Evolutionary conservation across 2,888 invertebrate species (phyloP).

Genomic region (Dioctria rufipes): DNA sequence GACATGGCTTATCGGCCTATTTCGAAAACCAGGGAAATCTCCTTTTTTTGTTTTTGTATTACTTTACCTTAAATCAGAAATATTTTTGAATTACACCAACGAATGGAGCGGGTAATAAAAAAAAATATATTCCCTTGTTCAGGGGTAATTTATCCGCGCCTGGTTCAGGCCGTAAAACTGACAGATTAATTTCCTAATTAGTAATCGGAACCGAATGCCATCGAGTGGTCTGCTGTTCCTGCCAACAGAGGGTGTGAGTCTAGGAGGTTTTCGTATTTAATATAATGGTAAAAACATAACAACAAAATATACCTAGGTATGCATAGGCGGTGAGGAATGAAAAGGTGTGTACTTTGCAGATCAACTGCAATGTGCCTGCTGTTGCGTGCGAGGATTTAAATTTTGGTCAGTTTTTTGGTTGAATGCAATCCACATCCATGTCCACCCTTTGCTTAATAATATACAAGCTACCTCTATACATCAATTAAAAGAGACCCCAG

Average conservation of each 20-base stretch:
- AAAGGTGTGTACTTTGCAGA: slow-evolving; percentile 46
- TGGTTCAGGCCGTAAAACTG: slow-evolving; percentile 59
- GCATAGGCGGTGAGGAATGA: neutral
- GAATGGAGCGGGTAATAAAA: slow-evolving; percentile 49
- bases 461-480: slow-evolving; percentile 38
- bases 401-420: slow-evolving; percentile 54
- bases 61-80: slow-evolving; percentile 49
- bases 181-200: slow-evolving; percentile 63
- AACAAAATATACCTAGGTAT: neutral
- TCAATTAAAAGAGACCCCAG: slow-evolving; percentile 36
- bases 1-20: neutral
- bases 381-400: slow-evolving; percentile 52
- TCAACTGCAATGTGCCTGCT: slow-evolving; percentile 50
- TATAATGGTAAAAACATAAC: slow-evolving; percentile 51
- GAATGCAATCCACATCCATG: slow-evolving; percentile 50
- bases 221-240: slow-evolving; percentile 1
- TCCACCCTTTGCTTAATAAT: slow-evolving; percentile 32
- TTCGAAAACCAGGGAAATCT: slow-evolving; percentile 33
- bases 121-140: slow-evolving; percentile 54
- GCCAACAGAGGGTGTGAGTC: neutral
- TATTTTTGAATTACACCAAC: slow-evolving; percentile 48
- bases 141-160: slow-evolving; percentile 56
- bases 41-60: slow-evolving; percentile 14
- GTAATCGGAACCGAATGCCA: slow-evolving; percentile 58
- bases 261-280: slow-evolving; percentile 31